These are phyloP conservation scores for Aquatica leii DNA, from an alignment of 2,888 invertebrate genomes.

Conservation along the genomic window DNA sequence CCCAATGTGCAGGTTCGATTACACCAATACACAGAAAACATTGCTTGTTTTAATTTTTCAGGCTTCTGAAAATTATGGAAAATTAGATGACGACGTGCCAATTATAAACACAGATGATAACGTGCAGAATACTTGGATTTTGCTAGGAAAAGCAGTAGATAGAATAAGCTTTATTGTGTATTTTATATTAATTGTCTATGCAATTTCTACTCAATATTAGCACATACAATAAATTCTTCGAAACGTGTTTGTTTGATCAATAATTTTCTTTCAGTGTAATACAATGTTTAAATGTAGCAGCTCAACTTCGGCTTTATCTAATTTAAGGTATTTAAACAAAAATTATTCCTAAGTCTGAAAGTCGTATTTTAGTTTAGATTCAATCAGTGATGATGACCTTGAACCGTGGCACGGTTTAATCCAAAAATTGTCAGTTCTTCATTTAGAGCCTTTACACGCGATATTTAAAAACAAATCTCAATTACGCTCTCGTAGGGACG, in stretches of 20 bases:
- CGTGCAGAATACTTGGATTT: conserved; percentile 52
- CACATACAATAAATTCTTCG: background rate
- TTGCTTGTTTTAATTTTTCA: conserved; percentile 37
- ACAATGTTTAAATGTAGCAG: conserved; percentile 15
- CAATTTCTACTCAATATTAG: conserved; percentile 32
- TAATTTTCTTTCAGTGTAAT: background rate
- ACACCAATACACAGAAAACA: background rate
- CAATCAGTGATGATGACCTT: conserved; percentile 41
- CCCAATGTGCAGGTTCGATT: conserved; percentile 50
- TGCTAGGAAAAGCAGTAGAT: conserved; percentile 53
- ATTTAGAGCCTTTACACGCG: conserved; percentile 46
- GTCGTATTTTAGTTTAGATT: conserved; percentile 43
- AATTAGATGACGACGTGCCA: conserved; percentile 36
- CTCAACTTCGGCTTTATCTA: conserved; percentile 18
- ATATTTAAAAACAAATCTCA: conserved; percentile 43
- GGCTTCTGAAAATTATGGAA: conserved; percentile 51
- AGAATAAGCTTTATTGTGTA: conserved; percentile 51
- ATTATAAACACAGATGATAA: conserved; percentile 40
- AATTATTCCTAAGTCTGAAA: background rate
- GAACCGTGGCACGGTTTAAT: conserved; percentile 48
- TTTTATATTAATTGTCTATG: conserved; percentile 44
- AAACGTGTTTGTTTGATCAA: conserved; percentile 19
- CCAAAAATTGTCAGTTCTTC: conserved; percentile 44
- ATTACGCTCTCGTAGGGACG: background rate
- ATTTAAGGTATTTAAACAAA: conserved; percentile 25